Evolutionary conservation across 2,113 vertebrate species (phyloP).

Genomic region (Semnopithecus entellus): DNA sequence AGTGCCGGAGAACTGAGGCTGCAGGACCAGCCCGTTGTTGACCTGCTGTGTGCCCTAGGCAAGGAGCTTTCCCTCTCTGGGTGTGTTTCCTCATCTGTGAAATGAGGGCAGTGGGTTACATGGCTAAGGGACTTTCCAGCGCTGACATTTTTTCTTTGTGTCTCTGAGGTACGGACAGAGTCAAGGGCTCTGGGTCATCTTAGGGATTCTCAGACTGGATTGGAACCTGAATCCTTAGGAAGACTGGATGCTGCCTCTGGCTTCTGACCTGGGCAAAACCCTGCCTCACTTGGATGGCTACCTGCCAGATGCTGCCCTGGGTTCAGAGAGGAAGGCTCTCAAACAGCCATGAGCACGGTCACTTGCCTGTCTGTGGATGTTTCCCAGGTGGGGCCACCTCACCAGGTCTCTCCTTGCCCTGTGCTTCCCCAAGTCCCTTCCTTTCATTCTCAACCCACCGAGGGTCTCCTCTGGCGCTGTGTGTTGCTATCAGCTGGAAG

Average conservation of each 20-base stretch:
- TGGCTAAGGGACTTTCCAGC: neutral
- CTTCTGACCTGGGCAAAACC: neutral
- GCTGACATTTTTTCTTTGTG: neutral
- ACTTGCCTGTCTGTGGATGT: neutral
- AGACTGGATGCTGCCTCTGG: neutral
- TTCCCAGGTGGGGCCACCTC: neutral
- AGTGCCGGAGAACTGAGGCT: neutral
- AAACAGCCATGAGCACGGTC: rapidly evolving
- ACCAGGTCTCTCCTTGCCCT: neutral
- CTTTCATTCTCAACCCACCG: neutral
- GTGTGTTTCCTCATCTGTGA: neutral
- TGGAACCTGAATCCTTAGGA: neutral
- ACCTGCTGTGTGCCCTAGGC: neutral
- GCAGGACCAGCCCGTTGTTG: neutral
- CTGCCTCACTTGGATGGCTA: neutral
- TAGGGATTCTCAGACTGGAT: neutral
- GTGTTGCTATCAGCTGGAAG: neutral
- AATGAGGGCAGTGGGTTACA: neutral
- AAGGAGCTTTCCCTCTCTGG: neutral
- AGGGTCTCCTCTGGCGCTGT: neutral
- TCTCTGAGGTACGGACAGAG: neutral
- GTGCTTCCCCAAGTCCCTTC: neutral
- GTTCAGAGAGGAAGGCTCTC: neutral
- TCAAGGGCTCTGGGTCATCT: neutral
- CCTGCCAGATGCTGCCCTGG: neutral